Conservation (phyloP, 2,797 vertebrate genomes). For the Sciaenops ocellatus region DNA sequence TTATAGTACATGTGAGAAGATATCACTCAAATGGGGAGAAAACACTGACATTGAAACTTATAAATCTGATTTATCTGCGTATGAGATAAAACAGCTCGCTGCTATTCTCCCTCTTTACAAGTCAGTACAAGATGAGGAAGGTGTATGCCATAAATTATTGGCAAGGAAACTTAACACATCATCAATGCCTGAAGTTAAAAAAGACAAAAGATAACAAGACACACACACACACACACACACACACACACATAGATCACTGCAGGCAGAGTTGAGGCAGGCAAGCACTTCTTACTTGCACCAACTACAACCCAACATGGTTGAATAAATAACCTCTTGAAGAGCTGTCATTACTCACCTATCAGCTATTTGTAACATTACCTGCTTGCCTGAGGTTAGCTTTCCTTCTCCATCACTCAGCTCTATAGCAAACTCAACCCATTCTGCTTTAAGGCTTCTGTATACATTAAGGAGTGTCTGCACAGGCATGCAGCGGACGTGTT, state of each 20-base stretch:
- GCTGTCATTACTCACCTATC: conserved; percentile 84
- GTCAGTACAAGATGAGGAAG: conserved; percentile 61
- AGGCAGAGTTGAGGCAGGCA: conserved; percentile 28
- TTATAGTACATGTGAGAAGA: not conserved
- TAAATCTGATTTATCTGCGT: conserved; percentile 8
- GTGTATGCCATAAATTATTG: conserved; percentile 50
- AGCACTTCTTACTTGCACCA: conserved; percentile 61
- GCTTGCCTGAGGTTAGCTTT: conserved; percentile 71
- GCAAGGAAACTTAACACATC: conserved; percentile 55
- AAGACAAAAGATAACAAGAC: conserved; percentile 28
- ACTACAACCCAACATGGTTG: conserved; percentile 57
- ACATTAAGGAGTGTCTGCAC: conserved; percentile 67
- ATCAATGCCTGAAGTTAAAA: conserved; percentile 26
- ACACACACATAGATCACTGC: conserved; percentile 34
- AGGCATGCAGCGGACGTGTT: conserved; percentile 68
- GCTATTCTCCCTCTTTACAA: conserved; percentile 50
- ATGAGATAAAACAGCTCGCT: conserved; percentile 5
- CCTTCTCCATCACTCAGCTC: conserved; percentile 71
- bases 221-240: conserved; percentile 16
- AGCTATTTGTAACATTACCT: conserved; percentile 79
- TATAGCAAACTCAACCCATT: conserved; percentile 25
- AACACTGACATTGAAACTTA: not conserved
- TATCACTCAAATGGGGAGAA: not conserved
- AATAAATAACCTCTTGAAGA: conserved; percentile 72
- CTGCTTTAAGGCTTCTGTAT: conserved; percentile 56